phyloP scores from a whole-genome alignment of 2,797 vertebrate genomes.

The Acanthurus leucopareius region DNA sequence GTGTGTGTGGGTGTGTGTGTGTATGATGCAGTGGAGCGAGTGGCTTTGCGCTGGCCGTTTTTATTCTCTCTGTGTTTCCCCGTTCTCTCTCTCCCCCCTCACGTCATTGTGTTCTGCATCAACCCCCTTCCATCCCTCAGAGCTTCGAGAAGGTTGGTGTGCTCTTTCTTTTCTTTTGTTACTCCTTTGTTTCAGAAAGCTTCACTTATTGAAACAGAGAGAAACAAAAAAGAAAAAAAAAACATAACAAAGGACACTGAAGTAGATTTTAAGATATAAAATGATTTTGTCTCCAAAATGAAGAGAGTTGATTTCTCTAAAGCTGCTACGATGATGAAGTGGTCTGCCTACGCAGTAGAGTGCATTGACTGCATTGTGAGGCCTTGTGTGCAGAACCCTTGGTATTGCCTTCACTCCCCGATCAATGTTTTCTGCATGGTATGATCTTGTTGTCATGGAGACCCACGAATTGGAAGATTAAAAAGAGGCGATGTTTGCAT shows the following conservation, averaged over 20 bases:
- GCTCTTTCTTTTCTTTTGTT: constrained; percentile 99
- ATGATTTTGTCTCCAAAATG: constrained; percentile 62
- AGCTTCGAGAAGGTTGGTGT: constrained; percentile 99
- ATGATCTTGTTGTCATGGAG: constrained; percentile 94
- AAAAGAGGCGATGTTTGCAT: constrained; percentile 91
- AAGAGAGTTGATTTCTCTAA: constrained; percentile 67
- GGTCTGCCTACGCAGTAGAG: constrained; percentile 79
- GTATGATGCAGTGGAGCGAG: constrained; percentile 57
- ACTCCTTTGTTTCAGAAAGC: constrained; percentile 93
- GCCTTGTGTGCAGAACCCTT: constrained; percentile 94
- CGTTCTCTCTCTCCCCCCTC: constrained; percentile 97
- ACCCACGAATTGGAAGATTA: constrained; percentile 94
- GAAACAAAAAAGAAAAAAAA: constrained; percentile 69
- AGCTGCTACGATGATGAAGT: constrained; percentile 74
- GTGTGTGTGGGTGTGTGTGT: constrained; percentile 27
- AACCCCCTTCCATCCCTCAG: constrained; percentile 99
- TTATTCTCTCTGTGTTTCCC: constrained; percentile 99
- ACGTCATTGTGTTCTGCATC: constrained; percentile 99
- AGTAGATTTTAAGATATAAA: constrained; percentile 67
- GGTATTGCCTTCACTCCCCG: constrained; percentile 91
- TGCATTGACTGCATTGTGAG: constrained; percentile 94
- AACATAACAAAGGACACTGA: constrained; percentile 48
- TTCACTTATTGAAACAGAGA: constrained; percentile 82
- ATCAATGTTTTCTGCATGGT: constrained; percentile 92
- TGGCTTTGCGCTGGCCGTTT: constrained; percentile 98